These are phyloP conservation scores for Pseudanteris insignis DNA, from an alignment of 2,888 invertebrate species.

Conservation along the genomic window DNA sequence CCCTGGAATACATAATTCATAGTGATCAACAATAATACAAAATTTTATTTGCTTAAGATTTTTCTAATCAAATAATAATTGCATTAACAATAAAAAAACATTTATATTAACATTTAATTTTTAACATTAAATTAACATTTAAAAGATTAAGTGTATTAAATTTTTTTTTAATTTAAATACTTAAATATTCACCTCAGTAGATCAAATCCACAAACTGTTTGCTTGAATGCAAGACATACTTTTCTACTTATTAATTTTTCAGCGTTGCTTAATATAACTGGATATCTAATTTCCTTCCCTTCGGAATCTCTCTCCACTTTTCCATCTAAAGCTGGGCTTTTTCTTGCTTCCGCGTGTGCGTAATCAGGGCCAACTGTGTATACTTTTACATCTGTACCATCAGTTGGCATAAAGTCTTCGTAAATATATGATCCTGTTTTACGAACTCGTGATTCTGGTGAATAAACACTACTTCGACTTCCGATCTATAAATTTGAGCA, in stretches of 20 bases:
- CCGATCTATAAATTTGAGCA: slow-evolving; percentile 77
- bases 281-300: slow-evolving; percentile 98
- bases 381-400: slow-evolving; percentile 84
- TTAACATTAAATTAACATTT: too few relatives aligned
- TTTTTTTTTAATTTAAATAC: too few relatives aligned
- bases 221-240: slow-evolving; percentile 95
- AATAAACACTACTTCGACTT: slow-evolving; percentile 98
- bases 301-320: slow-evolving; percentile 98
- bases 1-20: slow-evolving; percentile 70
- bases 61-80: too few relatives aligned
- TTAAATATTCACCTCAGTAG: slow-evolving; percentile 75
- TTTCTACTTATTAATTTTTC: slow-evolving; percentile 98
- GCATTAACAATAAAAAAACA: too few relatives aligned
- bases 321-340: slow-evolving; percentile 97
- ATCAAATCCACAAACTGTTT: slow-evolving; percentile 99
- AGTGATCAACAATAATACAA: slow-evolving; percentile 5
- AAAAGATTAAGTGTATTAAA: too few relatives aligned
- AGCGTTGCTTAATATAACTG: slow-evolving; percentile 95
- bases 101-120: too few relatives aligned
- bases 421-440: slow-evolving; percentile 99
- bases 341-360: slow-evolving; percentile 98
- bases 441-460: slow-evolving; percentile 93
- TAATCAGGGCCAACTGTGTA: slow-evolving; percentile 99
- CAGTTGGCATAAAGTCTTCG: slow-evolving; percentile 99
- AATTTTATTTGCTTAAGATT: too few relatives aligned